Evolutionary conservation across 2,113 vertebrate genomes (phyloP).

Genomic region (Probosciger aterrimus): DNA sequence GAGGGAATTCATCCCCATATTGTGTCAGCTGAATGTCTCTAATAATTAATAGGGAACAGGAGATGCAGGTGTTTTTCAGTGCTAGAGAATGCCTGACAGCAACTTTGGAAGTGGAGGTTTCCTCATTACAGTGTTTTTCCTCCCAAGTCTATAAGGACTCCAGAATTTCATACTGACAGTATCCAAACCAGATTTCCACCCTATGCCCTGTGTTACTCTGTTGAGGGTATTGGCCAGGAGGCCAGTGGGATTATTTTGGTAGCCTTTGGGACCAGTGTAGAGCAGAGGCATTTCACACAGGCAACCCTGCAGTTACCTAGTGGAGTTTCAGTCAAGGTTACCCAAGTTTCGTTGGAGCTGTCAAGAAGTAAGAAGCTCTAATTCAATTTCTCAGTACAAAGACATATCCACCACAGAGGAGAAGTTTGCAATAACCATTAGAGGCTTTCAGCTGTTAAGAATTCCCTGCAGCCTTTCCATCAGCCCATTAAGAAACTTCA

Average conservation of each 20-base stretch:
- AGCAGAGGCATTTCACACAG: not conserved
- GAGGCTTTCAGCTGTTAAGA: not conserved
- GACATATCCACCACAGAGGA: not conserved
- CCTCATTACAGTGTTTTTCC: not conserved
- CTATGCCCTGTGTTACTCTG: not conserved
- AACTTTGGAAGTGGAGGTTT: not conserved
- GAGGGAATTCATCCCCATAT: not conserved
- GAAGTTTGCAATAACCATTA: not conserved
- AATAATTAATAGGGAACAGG: not conserved
- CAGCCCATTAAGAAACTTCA: not conserved
- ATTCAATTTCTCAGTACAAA: not conserved
- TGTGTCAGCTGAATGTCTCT: not conserved
- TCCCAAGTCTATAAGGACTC: not conserved
- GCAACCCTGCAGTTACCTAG: not conserved
- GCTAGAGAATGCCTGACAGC: not conserved
- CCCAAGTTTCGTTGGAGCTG: not conserved
- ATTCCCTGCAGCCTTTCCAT: not conserved
- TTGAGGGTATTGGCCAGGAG: not conserved
- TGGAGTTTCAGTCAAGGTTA: not conserved
- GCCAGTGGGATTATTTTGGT: not conserved
- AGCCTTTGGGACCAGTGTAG: not conserved
- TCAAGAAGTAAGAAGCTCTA: not conserved
- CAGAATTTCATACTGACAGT: not conserved
- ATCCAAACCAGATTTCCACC: not conserved
- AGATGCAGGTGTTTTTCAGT: not conserved